Evolutionary conservation across 2,888 invertebrate species (phyloP), one percentile per base, ranked within the genome.

Genomic region (Chironomus riparius): DNA sequence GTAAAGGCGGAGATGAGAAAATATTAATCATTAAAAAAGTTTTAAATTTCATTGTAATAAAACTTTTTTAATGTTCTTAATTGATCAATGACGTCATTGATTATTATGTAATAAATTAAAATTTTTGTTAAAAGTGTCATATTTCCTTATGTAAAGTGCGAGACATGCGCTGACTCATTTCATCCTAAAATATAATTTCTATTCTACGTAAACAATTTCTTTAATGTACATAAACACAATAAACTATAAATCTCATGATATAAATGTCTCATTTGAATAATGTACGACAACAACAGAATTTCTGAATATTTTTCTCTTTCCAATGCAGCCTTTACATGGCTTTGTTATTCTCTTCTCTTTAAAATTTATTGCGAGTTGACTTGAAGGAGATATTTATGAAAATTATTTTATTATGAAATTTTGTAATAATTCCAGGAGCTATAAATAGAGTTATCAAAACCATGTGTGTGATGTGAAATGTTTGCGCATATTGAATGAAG

Each of bases 371-470:
- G 72, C 62, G 38, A 72, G 72, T 50, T 62, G 38, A 50, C 21
- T 22, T 71, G 56, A 72, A 38, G 18, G 15, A n/a, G 72, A 72
- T 28, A 38, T 38, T 38, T 38, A 38, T 38, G 38, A 38, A 38
- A 38, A 38, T 38, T 38, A 38, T 38, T 38, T 38, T 38, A 38
- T 38, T 38, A 38, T 38, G 38, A 38, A 38, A 10, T 21, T 72
- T 72, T 50, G 72, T 72, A 72, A 72, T 72, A 72, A 61, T 72
- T 72, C 72, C 72, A 61, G 72, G 18, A 61, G 72, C 72, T 72
- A 72, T 72, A 72, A 72, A 72, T 72, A 72, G 72, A 72, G 72
- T 72, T 72, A 72, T 72, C 72, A 72, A 50, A 72, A 15, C 62
- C 61, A 61, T 61, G 28, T 72, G 71, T 71, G 71, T 24, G 71